phyloP scores from a whole-genome alignment of 35 echinoderm and acorn worm species.

The Hemicentrotus pulcherrimus region DNA sequence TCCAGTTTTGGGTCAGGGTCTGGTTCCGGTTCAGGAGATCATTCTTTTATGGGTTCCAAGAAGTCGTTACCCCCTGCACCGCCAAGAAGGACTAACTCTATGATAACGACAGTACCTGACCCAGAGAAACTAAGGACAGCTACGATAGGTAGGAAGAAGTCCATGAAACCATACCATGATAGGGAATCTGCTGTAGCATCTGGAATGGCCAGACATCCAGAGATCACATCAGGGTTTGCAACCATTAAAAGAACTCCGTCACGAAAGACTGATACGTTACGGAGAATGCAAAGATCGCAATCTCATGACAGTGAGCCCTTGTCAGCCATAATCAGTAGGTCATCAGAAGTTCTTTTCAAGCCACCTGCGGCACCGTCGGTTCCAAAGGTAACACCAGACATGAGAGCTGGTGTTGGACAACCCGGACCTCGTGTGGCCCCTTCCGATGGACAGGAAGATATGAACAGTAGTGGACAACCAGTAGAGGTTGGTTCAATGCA shows the following conservation, averaged over 20 bases:
- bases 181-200: constrained; percentile 77
- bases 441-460: not conserved
- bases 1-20: constrained; percentile 81
- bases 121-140: constrained; percentile 81
- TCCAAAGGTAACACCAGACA: constrained; percentile 18
- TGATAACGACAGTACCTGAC: constrained; percentile 59
- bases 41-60: constrained; percentile 61
- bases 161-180: constrained; percentile 89
- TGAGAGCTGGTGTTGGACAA: not conserved
- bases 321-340: constrained; percentile 24
- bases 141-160: constrained; percentile 94
- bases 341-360: constrained; percentile 9
- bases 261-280: constrained; percentile 66
- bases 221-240: constrained; percentile 83
- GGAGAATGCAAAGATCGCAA: constrained; percentile 64
- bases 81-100: constrained; percentile 81
- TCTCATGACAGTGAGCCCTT: constrained; percentile 81
- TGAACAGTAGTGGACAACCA: not conserved
- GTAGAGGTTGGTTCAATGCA: not conserved
- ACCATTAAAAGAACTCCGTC: constrained; percentile 87
- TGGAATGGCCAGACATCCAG: constrained; percentile 58
- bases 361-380: constrained; percentile 57
- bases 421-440: not conserved
- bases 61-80: constrained; percentile 75
- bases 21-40: constrained; percentile 75